Percentiles rank a stretch among this genome's conserved stretches.
Conservation (phyloP, 2,888 invertebrate species). For the Punctoribates punctum region DNA sequence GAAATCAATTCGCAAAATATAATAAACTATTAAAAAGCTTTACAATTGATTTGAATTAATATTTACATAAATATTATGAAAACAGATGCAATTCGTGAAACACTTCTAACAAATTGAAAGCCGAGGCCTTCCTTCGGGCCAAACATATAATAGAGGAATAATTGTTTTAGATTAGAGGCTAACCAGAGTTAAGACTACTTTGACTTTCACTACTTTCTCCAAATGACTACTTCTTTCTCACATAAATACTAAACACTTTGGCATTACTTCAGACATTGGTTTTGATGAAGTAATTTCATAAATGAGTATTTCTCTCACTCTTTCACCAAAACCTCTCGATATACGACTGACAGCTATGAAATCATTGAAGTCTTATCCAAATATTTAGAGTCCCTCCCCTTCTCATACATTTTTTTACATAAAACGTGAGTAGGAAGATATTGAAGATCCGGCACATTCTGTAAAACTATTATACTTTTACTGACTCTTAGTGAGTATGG, state of each 20-base stretch:
- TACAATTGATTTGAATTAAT: not conserved
- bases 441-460: constrained; percentile 1
- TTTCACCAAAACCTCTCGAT: not conserved
- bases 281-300: constrained; percentile 10
- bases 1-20: not conserved
- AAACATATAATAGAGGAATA: constrained; percentile 19
- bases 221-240: constrained; percentile 34
- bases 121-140: constrained; percentile 24
- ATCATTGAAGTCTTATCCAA: constrained; percentile 13
- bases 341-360: constrained; percentile 14
- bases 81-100: not conserved
- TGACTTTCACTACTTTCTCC: not conserved
- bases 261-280: not conserved
- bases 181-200: constrained; percentile 21
- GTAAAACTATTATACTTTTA: constrained; percentile 6
- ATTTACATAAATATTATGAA: not conserved
- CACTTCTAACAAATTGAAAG: not conserved
- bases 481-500: constrained; percentile 12
- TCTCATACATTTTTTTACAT: constrained; percentile 30
- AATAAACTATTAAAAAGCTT: not conserved
- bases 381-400: constrained; percentile 4
- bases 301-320: constrained; percentile 5
- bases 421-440: constrained; percentile 31
- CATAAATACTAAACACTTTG: constrained; percentile 19
- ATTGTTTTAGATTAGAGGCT: constrained; percentile 31